Evolutionary conservation across 2,888 invertebrate species (phyloP).

Genomic region (Tethea ocularis): DNA sequence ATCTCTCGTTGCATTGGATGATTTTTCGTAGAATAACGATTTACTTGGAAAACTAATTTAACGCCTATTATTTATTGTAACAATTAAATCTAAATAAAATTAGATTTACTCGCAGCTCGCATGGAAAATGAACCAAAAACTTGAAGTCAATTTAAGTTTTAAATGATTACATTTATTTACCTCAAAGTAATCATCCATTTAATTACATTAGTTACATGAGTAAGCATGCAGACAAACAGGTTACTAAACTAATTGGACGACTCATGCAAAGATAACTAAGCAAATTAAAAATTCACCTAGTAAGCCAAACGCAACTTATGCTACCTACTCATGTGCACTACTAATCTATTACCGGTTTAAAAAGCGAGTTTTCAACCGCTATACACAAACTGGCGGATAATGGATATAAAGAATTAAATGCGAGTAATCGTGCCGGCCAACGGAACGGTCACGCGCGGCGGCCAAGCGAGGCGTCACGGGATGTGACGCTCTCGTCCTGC

Average conservation of each 20-base stretch:
- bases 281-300: constrained; percentile 6
- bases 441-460: constrained; percentile 75
- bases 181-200: too few species aligned
- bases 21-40: background rate
- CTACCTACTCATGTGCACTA: constrained; percentile 11
- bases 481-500: constrained; percentile 54
- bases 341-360: constrained; percentile 57
- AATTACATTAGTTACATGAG: too few species aligned
- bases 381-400: constrained; percentile 52
- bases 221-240: too few species aligned
- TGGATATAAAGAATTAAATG: constrained; percentile 64
- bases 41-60: background rate
- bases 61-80: background rate
- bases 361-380: constrained; percentile 68
- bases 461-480: constrained; percentile 62
- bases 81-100: background rate
- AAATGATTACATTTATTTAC: too few species aligned
- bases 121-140: background rate
- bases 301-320: constrained; percentile 9
- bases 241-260: too few species aligned
- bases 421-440: constrained; percentile 72
- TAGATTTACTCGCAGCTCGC: background rate
- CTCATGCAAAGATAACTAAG: background rate
- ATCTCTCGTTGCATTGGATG: background rate
- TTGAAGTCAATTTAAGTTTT: too few species aligned